Evolutionary conservation across 2,888 invertebrate genomes (phyloP).

Genomic region (Troides oblongomaculatus): DNA sequence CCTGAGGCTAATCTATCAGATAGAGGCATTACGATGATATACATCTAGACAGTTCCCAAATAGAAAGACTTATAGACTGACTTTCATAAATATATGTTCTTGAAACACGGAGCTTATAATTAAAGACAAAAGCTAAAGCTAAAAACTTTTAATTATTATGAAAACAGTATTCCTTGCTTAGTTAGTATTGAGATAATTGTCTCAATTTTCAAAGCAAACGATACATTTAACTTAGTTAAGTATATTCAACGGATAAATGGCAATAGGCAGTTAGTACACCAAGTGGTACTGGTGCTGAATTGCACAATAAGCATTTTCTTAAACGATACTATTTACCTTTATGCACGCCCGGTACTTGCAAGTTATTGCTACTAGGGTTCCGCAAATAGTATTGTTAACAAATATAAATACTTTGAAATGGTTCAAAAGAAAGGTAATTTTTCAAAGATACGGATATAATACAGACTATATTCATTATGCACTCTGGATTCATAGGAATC

Average conservation of each 20-base stretch:
- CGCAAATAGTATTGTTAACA: neutral
- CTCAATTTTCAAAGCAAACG: neutral
- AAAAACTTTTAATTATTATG: too few relatives aligned
- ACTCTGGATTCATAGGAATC: neutral
- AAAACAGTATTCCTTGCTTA: too few relatives aligned
- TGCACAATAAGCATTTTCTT: slow-evolving; percentile 21
- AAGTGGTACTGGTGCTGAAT: neutral
- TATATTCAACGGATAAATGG: neutral
- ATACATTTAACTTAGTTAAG: neutral
- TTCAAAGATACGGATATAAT: too few relatives aligned
- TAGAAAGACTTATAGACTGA: too few relatives aligned
- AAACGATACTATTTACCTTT: slow-evolving; percentile 5
- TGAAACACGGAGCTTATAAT: too few relatives aligned
- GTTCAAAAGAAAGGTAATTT: too few relatives aligned
- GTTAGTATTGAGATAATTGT: neutral
- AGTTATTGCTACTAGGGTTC: slow-evolving; percentile 1
- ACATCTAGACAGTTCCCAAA: too few relatives aligned
- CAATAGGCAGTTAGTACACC: slow-evolving; percentile 7
- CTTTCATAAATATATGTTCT: too few relatives aligned
- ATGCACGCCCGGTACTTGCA: slow-evolving; percentile 4
- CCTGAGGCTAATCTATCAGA: too few relatives aligned
- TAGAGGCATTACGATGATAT: too few relatives aligned
- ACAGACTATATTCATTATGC: too few relatives aligned
- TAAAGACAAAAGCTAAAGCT: too few relatives aligned
- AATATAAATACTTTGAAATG: neutral